phyloP scores from a whole-genome alignment of 2,113 vertebrate species.

The Edolisoma coerulescens region DNA sequence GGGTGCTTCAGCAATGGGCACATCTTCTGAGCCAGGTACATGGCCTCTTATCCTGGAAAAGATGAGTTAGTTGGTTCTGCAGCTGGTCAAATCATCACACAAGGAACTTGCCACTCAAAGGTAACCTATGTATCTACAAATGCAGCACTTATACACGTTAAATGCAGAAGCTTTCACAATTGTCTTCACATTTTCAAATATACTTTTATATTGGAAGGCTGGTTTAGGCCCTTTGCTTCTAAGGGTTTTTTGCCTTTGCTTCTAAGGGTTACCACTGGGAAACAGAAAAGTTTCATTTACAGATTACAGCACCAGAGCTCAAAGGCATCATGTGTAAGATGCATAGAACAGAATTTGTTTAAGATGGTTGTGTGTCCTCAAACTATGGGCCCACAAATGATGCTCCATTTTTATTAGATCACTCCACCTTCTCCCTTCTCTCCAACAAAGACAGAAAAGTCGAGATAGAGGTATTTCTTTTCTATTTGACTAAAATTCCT shows the following conservation, averaged over 20 bases:
- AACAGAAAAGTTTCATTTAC: background rate
- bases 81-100: background rate
- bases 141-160: background rate
- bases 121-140: background rate
- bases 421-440: background rate
- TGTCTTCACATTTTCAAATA: background rate
- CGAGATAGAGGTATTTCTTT: background rate
- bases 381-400: background rate
- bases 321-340: background rate
- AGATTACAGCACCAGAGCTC: background rate
- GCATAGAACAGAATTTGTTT: background rate
- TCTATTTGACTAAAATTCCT: background rate
- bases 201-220: background rate
- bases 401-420: background rate
- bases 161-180: background rate
- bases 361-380: background rate
- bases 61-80: background rate
- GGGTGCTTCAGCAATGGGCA: conserved; percentile 23
- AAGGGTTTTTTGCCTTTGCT: background rate
- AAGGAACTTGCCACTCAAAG: background rate
- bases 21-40: background rate
- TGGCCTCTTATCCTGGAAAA: conserved; percentile 67
- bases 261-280: background rate
- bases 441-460: background rate
- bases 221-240: background rate